Base-by-base conservation (phyloP, 2,113 vertebrate genomes). In the Sylvietta virens region DNA sequence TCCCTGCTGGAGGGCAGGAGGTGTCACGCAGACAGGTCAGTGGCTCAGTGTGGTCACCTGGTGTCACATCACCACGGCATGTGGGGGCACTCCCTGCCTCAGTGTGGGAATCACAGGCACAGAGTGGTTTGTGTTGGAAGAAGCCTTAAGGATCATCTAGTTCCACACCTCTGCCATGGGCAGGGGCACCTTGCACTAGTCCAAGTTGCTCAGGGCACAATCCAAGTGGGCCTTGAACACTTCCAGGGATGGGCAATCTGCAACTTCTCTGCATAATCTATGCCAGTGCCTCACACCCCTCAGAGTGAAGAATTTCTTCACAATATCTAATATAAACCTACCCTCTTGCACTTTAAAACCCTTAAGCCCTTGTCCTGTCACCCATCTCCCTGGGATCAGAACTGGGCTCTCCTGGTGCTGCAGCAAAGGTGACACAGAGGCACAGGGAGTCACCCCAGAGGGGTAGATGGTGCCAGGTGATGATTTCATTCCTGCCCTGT, bases 1-100 rank as follows among this genome's bases (percentile, higher is more conserved):
- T 80, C 65, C 39, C 58, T 57, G 42, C 78, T 6, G 27, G 50
- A 73, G 45, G n/a, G 19, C 58, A 80, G 78, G 70, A 91, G 30
- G 54, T 51, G 35, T 26, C 56, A 17, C 0, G 0, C n/a, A 66
- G 82, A 10, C 0, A 2, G 48, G 40, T n/a, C 50, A 15, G 20
- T 28, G 70, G 13, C 84, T 91, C 7, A 1, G 12, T 0, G 8
- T 71, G n/a, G 24, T 18, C 5, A 26, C 12, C 79, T 4, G 5
- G n/a, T 50, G 62, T 47, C 77, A 15, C 5, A 6, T 17, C 28
- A 16, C 45, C 17, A 1, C 1, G 9, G 33, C 44, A 15, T 0
- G 9, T 16, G 45, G 65, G 22, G 50, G 64, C 28, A 27, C 24
- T 27, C 21, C 8, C 37, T 4, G 3, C 33, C 48, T n/a, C 15